Conservation (phyloP, 2,797 vertebrate genomes). For the Gephyroberyx darwinii region DNA sequence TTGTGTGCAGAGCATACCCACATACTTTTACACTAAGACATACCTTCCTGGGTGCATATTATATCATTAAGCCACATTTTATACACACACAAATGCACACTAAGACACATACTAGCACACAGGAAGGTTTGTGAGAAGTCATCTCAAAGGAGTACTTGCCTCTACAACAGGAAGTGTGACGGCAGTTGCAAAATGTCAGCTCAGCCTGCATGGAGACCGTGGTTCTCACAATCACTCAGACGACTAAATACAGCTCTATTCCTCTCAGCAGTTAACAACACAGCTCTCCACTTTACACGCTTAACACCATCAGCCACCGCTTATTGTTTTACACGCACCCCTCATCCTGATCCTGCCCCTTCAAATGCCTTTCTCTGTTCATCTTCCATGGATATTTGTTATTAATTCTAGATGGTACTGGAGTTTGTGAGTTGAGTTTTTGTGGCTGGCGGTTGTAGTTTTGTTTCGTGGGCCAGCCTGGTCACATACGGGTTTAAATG, state of each 20-base stretch:
- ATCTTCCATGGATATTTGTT: neutral
- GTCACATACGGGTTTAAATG: no score
- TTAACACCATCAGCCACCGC: neutral
- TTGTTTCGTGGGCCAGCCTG: no score
- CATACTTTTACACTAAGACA: conserved; percentile 7
- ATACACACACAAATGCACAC: neutral
- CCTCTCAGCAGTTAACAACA: neutral
- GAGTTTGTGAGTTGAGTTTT: no score
- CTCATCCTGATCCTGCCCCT: neutral
- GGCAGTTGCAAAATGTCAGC: conserved; percentile 73
- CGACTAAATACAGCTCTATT: conserved; percentile 17
- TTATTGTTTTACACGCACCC: conserved; percentile 3
- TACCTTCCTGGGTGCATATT: neutral
- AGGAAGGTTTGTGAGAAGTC: conserved; percentile 37
- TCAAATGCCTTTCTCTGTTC: neutral
- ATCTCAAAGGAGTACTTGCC: conserved; percentile 43
- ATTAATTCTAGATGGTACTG: neutral
- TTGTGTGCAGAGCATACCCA: neutral
- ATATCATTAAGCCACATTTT: neutral
- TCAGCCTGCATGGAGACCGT: conserved; percentile 29
- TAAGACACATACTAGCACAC: neutral
- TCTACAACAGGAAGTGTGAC: conserved; percentile 75
- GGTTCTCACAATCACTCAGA: conserved; percentile 34
- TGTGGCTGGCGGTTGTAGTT: no score
- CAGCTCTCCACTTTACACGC: neutral